Evolutionary conservation across 2,113 vertebrate genomes (phyloP).

Genomic region (Empidonax traillii): DNA sequence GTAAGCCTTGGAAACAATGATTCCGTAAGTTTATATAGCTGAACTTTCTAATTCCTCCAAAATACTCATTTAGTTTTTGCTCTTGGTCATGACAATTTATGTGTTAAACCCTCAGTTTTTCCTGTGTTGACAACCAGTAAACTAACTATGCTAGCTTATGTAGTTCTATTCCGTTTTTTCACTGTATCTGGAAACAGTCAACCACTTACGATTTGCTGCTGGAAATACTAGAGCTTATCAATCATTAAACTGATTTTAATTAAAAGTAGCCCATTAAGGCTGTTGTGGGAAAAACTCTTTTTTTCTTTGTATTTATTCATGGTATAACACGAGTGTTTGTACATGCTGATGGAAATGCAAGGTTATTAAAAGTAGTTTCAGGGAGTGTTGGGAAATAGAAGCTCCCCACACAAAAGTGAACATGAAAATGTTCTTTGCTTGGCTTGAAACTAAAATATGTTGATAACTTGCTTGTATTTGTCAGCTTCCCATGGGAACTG

Average conservation of each 20-base stretch:
- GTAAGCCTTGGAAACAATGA: not conserved
- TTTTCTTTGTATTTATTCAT: conserved; percentile 4
- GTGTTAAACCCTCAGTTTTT: conserved; percentile 38
- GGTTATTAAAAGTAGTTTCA: not conserved
- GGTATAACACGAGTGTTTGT: not conserved
- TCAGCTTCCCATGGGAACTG: not conserved
- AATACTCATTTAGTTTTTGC: not conserved
- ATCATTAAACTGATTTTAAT: conserved; percentile 72
- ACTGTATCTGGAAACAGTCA: conserved; percentile 66
- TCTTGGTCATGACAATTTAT: conserved; percentile 27
- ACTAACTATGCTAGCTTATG: conserved; percentile 51
- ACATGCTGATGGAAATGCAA: not conserved
- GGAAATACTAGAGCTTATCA: conserved; percentile 61
- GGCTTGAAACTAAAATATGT: not conserved
- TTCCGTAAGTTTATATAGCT: not conserved
- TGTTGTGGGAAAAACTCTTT: conserved; percentile 40
- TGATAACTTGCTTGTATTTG: not conserved
- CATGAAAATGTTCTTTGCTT: not conserved
- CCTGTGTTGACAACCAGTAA: conserved; percentile 49
- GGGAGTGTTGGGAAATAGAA: not conserved
- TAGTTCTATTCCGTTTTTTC: conserved; percentile 39
- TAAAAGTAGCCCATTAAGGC: conserved; percentile 41
- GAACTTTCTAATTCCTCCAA: not conserved
- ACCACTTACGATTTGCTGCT: conserved; percentile 66
- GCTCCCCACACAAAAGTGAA: not conserved